Base-by-base conservation (phyloP, 2,888 invertebrate genomes). In the Ochropleura leucogaster region DNA sequence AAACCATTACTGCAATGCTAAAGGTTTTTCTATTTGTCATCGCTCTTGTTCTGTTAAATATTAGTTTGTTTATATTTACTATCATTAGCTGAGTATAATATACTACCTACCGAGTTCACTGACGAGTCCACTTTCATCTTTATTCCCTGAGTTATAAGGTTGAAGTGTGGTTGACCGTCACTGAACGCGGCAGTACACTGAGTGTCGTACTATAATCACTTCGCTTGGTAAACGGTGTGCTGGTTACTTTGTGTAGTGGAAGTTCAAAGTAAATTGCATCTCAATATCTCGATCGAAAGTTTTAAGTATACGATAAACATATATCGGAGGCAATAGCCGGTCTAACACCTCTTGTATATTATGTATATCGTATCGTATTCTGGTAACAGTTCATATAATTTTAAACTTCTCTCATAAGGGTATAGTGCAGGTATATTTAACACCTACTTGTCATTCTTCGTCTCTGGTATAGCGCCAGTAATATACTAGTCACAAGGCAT, bases 1-100 rank as follows among this genome's bases (percentile, higher is more conserved):
- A 30, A 30, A 5, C 4, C 80, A 84, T 88, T 83, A 46, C 12
- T n/a, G 12, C 16, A 3, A 6, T n/a, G 16, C 18, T 51, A 65
- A 47, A 65, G 40, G 44, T 12, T 68, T 30, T 68, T 74, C 14
- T 57, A 46, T 66, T 57, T n/a, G 30, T 55, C 40, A 44, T 46
- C 5, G 4, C 18, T 51, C 18, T 30, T 44, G 2, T 1, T 20
- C 10, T 51, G 40, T 14, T 63, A 12, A 59, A 30, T 18, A 30
- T 40, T 18, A n/a, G 12, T 51, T 40, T 51, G 12, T 40, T n/a
- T 53, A 4, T 53, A 9, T 7, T 53, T 9, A 8, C 53, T 12
- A 20, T 1, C 16, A 16, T 18, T 10, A 10, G 9, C 16, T 14
- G 8, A 30, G 3, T 30, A 30, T 30, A 30, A 30, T 30, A 30